phyloP scores from a whole-genome alignment of 2,888 invertebrate genomes.

The Andrena hattorfiana region DNA sequence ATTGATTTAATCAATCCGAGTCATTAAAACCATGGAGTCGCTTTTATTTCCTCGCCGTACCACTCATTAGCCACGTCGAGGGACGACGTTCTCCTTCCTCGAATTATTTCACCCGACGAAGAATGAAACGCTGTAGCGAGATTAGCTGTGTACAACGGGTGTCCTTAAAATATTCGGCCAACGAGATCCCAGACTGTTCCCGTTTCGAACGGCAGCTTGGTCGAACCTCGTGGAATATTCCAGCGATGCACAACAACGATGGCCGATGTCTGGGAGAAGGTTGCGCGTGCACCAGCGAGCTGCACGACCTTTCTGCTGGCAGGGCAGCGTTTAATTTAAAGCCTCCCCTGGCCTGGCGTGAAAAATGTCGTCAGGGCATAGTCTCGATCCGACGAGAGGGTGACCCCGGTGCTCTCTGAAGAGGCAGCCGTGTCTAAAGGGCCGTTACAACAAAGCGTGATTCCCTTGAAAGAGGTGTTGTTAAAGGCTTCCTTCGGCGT shows the following conservation, averaged over 20 bases:
- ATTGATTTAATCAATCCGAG: constrained; percentile 57
- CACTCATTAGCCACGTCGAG: constrained; percentile 25
- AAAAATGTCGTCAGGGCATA: constrained; percentile 60
- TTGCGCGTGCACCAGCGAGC: background rate
- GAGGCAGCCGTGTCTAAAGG: constrained; percentile 63
- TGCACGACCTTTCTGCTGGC: background rate
- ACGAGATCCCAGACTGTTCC: background rate
- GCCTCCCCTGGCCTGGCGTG: constrained; percentile 39
- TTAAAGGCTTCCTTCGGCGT: constrained; percentile 77
- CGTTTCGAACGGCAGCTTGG: background rate
- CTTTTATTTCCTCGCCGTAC: constrained; percentile 29
- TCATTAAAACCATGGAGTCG: constrained; percentile 28
- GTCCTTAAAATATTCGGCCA: background rate
- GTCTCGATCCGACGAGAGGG: constrained; percentile 56
- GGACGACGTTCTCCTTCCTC: constrained; percentile 7
- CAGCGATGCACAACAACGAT: background rate
- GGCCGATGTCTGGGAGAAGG: background rate
- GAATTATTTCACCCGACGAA: background rate
- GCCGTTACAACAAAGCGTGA: constrained; percentile 70
- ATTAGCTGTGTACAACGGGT: constrained; percentile 8
- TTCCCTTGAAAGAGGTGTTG: constrained; percentile 80
- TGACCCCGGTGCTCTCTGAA: constrained; percentile 33
- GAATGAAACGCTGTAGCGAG: constrained; percentile 5
- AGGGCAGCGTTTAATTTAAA: constrained; percentile 51
- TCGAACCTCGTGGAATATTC: background rate